phyloP scores from a whole-genome alignment of 2,888 invertebrate species.

The Apotomis capreana region DNA sequence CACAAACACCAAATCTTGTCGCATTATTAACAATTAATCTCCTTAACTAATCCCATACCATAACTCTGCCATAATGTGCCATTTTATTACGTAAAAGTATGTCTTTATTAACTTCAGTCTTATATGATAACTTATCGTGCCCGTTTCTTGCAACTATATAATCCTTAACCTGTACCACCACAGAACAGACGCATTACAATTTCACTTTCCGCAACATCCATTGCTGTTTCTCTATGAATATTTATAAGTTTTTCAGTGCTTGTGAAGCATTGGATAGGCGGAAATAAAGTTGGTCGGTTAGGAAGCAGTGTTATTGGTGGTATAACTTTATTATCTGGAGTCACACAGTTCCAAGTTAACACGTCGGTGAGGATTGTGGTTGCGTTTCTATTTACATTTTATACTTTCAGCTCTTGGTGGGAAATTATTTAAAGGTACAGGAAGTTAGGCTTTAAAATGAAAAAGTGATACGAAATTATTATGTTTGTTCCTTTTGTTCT shows the following conservation, averaged over 20 bases:
- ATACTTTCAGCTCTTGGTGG: not conserved
- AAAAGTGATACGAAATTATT: too few relatives aligned
- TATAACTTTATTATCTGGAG: slow-evolving; percentile 49
- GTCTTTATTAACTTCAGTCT: slow-evolving; percentile 72
- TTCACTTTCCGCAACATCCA: slow-evolving; percentile 39
- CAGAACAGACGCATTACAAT: slow-evolving; percentile 33
- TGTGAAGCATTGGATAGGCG: slow-evolving; percentile 41
- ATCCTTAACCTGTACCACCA: slow-evolving; percentile 48
- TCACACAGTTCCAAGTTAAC: slow-evolving; percentile 51
- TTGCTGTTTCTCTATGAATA: slow-evolving; percentile 37
- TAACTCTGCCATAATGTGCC: slow-evolving; percentile 62
- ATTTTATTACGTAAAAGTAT: slow-evolving; percentile 65
- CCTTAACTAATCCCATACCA: slow-evolving; percentile 47
- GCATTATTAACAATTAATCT: slow-evolving; percentile 39
- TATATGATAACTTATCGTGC: slow-evolving; percentile 58
- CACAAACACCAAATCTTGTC: not conserved
- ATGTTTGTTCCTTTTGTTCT: too few relatives aligned
- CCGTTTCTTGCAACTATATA: slow-evolving; percentile 50
- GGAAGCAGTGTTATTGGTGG: slow-evolving; percentile 34
- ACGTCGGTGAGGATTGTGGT: slow-evolving; percentile 41
- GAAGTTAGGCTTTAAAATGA: not conserved
- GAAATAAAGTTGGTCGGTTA: slow-evolving; percentile 20
- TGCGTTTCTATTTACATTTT: slow-evolving; percentile 37
- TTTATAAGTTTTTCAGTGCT: not conserved
- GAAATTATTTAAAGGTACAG: not conserved